phyloP scores from a whole-genome alignment of 2,797 vertebrate species.

The Macropodus opercularis region DNA sequence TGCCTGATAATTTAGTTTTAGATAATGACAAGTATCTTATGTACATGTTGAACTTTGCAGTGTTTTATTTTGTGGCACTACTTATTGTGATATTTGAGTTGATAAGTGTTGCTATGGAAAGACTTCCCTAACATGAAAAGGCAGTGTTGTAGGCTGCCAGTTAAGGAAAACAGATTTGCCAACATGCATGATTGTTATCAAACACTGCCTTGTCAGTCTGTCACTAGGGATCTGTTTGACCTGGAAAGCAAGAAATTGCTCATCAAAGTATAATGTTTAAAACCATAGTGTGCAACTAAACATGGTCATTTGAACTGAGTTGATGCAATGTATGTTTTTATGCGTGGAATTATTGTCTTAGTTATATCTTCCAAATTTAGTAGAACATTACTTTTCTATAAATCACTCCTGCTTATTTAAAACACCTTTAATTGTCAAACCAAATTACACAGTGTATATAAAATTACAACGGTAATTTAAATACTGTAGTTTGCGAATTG shows the following conservation, averaged over 20 bases:
- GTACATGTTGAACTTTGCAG: not conserved
- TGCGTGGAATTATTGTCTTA: too few relatives aligned
- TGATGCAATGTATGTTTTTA: too few relatives aligned
- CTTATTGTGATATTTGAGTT: not conserved
- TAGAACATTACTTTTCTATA: not conserved
- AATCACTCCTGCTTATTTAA: not conserved
- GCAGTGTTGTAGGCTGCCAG: not conserved
- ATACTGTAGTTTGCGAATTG: not conserved
- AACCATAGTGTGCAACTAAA: constrained; percentile 5
- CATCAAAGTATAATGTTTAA: constrained; percentile 12
- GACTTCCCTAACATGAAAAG: not conserved
- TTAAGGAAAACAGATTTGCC: not conserved
- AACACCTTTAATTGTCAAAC: too few relatives aligned
- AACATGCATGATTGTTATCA: constrained; percentile 32
- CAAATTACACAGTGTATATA: not conserved
- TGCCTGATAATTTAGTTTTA: not conserved
- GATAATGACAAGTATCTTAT: constrained; percentile 25
- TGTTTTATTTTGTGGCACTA: constrained; percentile 4
- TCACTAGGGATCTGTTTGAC: constrained; percentile 31
- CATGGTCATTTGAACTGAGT: not conserved
- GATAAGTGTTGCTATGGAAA: not conserved
- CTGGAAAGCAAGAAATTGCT: constrained; percentile 38
- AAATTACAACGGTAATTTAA: not conserved
- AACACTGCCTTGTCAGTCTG: constrained; percentile 12
- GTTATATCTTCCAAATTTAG: not conserved